Percentiles rank a stretch among this genome's conserved stretches.
These are phyloP conservation scores for Seira musarum DNA, from an alignment of 2,888 invertebrate genomes.

Conservation along the genomic window DNA sequence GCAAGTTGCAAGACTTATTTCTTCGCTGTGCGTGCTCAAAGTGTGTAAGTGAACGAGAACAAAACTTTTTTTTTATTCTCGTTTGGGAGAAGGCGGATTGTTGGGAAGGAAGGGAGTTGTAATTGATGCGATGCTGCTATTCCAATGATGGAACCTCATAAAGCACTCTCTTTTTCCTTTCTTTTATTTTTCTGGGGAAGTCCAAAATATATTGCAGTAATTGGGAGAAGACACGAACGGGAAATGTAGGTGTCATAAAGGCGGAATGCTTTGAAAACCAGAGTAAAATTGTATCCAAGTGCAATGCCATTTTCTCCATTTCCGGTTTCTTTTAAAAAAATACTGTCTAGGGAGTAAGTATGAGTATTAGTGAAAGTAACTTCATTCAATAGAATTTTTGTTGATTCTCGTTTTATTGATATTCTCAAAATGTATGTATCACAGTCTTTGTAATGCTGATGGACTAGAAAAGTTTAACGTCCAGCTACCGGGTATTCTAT, in stretches of 20 bases:
- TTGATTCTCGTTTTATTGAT: neutral
- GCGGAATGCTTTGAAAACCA: conserved; percentile 12
- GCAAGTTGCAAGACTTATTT: too few relatives aligned
- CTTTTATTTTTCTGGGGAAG: neutral
- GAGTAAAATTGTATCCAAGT: conserved; percentile 28
- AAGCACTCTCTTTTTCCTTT: conserved; percentile 16
- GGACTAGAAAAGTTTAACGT: neutral
- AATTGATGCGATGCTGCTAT: conserved; percentile 29
- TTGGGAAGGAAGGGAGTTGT: neutral
- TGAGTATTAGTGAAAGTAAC: neutral
- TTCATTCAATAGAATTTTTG: neutral
- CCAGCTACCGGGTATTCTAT: too few relatives aligned
- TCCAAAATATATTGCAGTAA: neutral
- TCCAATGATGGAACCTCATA: conserved; percentile 24
- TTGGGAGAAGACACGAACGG: neutral
- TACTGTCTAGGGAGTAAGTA: neutral
- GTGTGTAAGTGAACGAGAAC: neutral
- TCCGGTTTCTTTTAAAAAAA: conserved; percentile 29
- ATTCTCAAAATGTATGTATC: neutral
- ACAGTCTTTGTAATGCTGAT: neutral
- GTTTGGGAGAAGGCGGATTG: neutral
- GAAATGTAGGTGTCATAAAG: conserved; percentile 48
- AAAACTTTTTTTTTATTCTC: neutral
- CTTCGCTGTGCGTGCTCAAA: neutral
- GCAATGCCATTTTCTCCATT: conserved; percentile 53